Percentiles rank a stretch among this genome's conserved stretches.
Evolutionary conservation across 2,113 vertebrate species (phyloP).

Genomic region (Gallinago undulata): DNA sequence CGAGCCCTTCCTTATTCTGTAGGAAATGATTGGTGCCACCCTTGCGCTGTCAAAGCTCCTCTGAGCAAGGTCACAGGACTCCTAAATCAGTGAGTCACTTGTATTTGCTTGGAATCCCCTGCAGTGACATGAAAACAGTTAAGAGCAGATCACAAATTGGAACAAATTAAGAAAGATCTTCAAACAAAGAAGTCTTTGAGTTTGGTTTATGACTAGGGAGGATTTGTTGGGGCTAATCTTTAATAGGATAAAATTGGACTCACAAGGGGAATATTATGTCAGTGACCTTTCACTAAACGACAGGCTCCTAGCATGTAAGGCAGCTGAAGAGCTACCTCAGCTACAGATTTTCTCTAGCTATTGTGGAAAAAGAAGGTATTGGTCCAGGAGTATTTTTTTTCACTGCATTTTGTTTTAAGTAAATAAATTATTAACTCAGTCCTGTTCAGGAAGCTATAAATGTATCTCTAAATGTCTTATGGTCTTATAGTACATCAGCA

Average conservation of each 20-base stretch:
- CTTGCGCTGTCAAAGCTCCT: background rate
- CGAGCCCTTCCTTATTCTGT: background rate
- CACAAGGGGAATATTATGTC: conserved; percentile 16
- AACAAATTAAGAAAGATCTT: background rate
- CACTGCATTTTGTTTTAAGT: background rate
- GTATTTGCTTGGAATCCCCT: background rate
- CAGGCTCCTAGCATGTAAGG: background rate
- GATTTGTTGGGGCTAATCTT: background rate
- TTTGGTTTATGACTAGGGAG: background rate
- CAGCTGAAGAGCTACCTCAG: background rate
- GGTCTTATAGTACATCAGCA: background rate
- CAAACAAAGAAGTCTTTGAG: conserved; percentile 20
- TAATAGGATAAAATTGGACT: conserved; percentile 38
- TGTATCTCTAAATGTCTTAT: background rate
- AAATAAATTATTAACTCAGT: background rate
- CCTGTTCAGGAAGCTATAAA: background rate
- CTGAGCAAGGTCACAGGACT: conserved; percentile 11
- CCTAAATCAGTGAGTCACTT: background rate
- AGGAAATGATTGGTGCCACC: background rate
- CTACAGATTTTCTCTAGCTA: background rate
- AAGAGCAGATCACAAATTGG: background rate
- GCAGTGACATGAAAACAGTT: background rate
- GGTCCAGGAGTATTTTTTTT: background rate
- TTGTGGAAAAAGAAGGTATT: background rate
- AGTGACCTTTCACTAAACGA: background rate